These are phyloP conservation scores for Dromius quadrimaculatus DNA, from an alignment of 2,888 invertebrate genomes.

Conservation along the genomic window DNA sequence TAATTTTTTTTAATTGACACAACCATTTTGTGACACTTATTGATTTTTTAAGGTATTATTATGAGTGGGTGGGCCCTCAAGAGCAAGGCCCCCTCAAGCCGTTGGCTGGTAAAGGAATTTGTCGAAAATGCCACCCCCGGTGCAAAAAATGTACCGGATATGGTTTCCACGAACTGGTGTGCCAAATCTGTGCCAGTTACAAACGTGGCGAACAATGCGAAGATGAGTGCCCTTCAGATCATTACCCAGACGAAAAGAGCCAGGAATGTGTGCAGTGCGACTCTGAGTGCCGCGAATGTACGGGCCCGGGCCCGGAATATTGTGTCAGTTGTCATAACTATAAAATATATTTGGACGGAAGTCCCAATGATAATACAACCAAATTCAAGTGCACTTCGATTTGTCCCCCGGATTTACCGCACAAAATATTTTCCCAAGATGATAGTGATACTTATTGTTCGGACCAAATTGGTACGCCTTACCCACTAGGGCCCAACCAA, in stretches of 20 bases:
- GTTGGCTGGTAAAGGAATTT: conserved; percentile 87
- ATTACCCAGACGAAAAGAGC: conserved; percentile 81
- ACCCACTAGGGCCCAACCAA: conserved; percentile 50
- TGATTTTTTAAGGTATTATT: conserved; percentile 70
- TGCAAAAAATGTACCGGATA: conserved; percentile 91
- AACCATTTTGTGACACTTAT: too few relatives aligned
- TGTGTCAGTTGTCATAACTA: conserved; percentile 84
- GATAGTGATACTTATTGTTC: conserved; percentile 84
- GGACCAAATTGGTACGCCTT: conserved; percentile 53
- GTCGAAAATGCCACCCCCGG: conserved; percentile 89
- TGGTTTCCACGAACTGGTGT: conserved; percentile 88
- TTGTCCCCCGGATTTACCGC: conserved; percentile 83
- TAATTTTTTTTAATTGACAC: conserved; percentile 63
- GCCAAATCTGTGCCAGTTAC: conserved; percentile 88
- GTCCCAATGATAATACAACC: conserved; percentile 73
- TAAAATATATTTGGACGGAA: conserved; percentile 75
- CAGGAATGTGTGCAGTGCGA: conserved; percentile 83
- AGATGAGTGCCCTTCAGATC: conserved; percentile 87
- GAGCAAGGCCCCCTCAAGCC: conserved; percentile 79
- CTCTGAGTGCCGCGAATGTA: conserved; percentile 86
- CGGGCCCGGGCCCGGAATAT: conserved; percentile 80
- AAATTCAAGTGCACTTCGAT: conserved; percentile 86
- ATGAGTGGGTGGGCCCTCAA: conserved; percentile 83
- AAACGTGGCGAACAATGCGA: conserved; percentile 91
- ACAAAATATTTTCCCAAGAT: conserved; percentile 82